Evolutionary conservation across 2,113 vertebrate species (phyloP).

Genomic region (Oplegnathus fasciatus): DNA sequence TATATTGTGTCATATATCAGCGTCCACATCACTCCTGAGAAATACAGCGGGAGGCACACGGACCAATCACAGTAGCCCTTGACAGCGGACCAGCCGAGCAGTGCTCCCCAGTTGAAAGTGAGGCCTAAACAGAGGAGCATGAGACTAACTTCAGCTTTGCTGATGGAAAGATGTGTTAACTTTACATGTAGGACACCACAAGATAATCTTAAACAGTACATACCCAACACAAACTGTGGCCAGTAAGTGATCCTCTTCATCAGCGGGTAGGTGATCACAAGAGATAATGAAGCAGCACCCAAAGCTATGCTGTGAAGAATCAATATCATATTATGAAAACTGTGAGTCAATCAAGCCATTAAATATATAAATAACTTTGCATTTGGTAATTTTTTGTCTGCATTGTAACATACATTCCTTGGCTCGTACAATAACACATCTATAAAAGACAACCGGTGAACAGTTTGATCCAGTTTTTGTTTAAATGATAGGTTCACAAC

Average conservation of each 20-base stretch:
- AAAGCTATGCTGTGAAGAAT: conserved; percentile 87
- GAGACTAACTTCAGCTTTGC: not conserved
- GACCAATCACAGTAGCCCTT: conserved; percentile 92
- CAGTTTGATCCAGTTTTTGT: not conserved
- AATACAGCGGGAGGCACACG: conserved; percentile 94
- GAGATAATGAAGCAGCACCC: conserved; percentile 90
- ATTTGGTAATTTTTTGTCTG: not conserved
- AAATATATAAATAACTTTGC: not conserved
- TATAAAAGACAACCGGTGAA: not conserved
- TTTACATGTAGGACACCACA: not conserved
- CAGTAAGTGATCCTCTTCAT: conserved; percentile 98
- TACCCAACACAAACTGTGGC: conserved; percentile 95
- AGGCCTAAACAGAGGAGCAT: conserved; percentile 83
- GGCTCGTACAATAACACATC: not conserved
- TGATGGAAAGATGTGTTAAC: not conserved
- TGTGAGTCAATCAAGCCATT: not conserved
- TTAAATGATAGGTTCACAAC: not conserved
- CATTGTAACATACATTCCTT: not conserved
- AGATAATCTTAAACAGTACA: not conserved
- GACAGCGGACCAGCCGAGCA: conserved; percentile 95
- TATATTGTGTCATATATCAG: conserved; percentile 97
- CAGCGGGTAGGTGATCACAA: conserved; percentile 93
- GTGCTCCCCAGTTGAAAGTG: conserved; percentile 95
- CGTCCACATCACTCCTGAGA: conserved; percentile 96
- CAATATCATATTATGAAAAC: not conserved